Percentiles rank a stretch among this genome's conserved stretches.
Conservation (phyloP, 2,797 vertebrate genomes). For the Acridotheres tristis region DNA sequence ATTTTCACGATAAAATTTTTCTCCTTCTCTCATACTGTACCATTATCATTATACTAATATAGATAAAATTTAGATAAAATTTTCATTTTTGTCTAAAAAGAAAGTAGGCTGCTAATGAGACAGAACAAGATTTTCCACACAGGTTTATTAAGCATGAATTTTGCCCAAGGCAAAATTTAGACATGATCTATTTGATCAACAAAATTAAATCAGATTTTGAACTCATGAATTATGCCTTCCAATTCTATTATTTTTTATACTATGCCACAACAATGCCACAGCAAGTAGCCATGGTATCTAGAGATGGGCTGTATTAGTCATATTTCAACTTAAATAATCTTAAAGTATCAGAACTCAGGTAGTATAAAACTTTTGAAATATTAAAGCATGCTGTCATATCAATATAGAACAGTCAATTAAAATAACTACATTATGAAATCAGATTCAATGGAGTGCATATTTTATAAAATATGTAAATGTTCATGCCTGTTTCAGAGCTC, state of each 20-base stretch:
- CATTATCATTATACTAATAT: neutral
- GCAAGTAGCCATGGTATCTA: neutral
- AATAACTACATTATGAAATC: neutral
- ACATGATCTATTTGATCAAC: neutral
- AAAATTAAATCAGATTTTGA: neutral
- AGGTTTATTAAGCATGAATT: neutral
- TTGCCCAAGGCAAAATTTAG: neutral
- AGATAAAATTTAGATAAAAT: neutral
- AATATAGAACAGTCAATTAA: neutral
- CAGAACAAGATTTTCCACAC: neutral
- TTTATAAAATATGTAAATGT: neutral
- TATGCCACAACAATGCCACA: neutral
- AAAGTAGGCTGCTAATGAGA: neutral
- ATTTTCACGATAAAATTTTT: neutral
- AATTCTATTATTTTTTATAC: neutral
- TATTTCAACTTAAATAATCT: neutral
- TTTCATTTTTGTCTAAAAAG: neutral
- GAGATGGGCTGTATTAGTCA: neutral
- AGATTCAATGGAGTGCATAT: neutral
- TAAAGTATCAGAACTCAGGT: neutral
- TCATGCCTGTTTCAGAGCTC: neutral
- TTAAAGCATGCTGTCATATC: neutral
- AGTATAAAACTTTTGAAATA: neutral
- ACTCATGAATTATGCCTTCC: neutral
- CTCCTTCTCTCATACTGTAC: neutral